Conservation (phyloP, 2,113 vertebrate species). For the Microtus pennsylvanicus region DNA sequence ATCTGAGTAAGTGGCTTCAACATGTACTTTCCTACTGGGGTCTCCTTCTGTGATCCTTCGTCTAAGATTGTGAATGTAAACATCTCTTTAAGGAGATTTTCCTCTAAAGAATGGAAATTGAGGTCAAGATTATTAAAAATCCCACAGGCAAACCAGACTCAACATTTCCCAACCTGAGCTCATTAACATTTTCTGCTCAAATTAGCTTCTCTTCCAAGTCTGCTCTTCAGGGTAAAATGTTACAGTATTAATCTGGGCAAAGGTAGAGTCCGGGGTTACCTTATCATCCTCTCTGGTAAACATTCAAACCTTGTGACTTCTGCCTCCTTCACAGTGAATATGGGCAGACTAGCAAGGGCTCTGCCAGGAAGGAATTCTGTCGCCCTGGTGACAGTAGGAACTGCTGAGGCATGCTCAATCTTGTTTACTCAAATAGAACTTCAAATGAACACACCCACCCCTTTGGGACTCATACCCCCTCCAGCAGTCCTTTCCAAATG, state of each 20-base stretch:
- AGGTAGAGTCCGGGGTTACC: not conserved
- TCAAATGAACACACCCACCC: not conserved
- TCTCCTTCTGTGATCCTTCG: not conserved
- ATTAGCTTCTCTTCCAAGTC: not conserved
- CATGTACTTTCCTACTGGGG: not conserved
- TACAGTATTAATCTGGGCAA: not conserved
- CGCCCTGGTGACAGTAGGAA: not conserved
- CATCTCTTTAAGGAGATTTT: not conserved
- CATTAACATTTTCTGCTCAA: constrained; percentile 39
- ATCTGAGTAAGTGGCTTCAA: not conserved
- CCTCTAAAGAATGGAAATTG: constrained; percentile 37
- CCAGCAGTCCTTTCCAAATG: not conserved
- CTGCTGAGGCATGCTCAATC: not conserved
- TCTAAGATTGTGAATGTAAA: not conserved
- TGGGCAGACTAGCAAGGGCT: not conserved
- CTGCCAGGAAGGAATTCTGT: constrained; percentile 3
- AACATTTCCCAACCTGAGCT: constrained; percentile 36
- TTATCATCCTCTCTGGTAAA: not conserved
- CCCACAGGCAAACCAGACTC: not conserved
- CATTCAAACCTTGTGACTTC: not conserved
- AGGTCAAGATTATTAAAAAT: constrained; percentile 26
- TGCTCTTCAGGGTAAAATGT: not conserved
- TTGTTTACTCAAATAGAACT: constrained; percentile 47
- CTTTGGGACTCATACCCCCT: not conserved
- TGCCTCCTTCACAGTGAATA: not conserved